These are phyloP conservation scores for Dryocosmus kuriphilus DNA, from an alignment of 2,888 invertebrate species.

Conservation along the genomic window DNA sequence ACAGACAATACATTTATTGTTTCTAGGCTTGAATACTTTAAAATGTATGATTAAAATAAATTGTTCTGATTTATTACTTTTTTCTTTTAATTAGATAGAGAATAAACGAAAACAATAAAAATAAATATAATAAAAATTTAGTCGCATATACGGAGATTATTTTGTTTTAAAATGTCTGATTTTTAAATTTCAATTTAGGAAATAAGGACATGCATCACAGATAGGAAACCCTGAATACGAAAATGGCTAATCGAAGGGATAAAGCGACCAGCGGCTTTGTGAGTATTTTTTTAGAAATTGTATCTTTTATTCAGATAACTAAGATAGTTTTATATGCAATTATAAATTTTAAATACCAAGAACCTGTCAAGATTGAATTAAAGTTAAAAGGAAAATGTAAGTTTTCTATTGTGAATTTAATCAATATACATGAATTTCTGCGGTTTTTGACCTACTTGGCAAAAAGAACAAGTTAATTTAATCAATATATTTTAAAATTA, in stretches of 20 bases:
- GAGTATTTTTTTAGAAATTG: constrained; percentile 56
- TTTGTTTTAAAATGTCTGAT: constrained; percentile 10
- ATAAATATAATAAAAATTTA: background rate
- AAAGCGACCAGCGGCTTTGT: constrained; percentile 71
- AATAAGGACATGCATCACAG: constrained; percentile 47
- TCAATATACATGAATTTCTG: too few species aligned
- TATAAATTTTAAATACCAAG: too few species aligned
- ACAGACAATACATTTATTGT: too few species aligned
- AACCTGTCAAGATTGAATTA: too few species aligned
- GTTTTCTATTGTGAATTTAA: background rate
- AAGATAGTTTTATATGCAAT: too few species aligned
- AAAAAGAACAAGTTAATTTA: too few species aligned
- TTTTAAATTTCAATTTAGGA: constrained; percentile 25
- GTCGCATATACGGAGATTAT: background rate
- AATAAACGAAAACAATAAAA: background rate
- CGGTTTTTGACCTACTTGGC: too few species aligned
- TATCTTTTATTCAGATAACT: too few species aligned
- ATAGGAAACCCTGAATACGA: constrained; percentile 45
- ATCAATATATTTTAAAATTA: background rate
- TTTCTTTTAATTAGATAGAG: too few species aligned
- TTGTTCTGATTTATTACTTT: too few species aligned
- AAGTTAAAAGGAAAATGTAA: background rate
- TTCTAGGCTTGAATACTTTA: too few species aligned
- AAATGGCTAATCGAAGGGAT: constrained; percentile 73
- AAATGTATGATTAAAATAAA: too few species aligned